Evolutionary conservation across 2,888 invertebrate species (phyloP).

Genomic region (Boloria selene): DNA sequence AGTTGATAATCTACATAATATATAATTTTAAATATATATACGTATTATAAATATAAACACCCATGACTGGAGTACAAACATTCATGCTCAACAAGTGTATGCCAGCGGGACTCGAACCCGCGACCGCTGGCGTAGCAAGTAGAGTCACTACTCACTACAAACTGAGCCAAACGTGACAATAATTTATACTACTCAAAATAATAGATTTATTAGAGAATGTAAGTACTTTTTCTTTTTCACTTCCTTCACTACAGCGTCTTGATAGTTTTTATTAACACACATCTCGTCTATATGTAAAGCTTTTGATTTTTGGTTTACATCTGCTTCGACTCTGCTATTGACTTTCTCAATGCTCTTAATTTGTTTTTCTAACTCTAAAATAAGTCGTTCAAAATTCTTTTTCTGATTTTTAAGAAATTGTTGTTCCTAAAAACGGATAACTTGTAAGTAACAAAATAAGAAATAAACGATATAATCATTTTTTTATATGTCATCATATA

Average conservation of each 20-base stretch:
- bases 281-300: slow-evolving; percentile 61
- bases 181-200: neutral
- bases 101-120: too few species aligned
- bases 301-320: slow-evolving; percentile 58
- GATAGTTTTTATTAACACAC: slow-evolving; percentile 45
- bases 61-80: too few species aligned
- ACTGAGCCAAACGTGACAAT: too few species aligned
- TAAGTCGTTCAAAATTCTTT: slow-evolving; percentile 60
- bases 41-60: too few species aligned
- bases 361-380: slow-evolving; percentile 54
- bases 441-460: too few species aligned
- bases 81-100: too few species aligned
- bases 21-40: too few species aligned
- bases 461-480: too few species aligned
- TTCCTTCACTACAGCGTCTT: slow-evolving; percentile 41
- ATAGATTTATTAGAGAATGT: neutral
- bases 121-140: too few species aligned
- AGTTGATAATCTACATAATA: too few species aligned
- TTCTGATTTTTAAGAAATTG: slow-evolving; percentile 63
- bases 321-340: slow-evolving; percentile 56
- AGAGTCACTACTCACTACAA: too few species aligned
- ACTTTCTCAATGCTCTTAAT: slow-evolving; percentile 53
- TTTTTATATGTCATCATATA: too few species aligned
- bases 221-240: slow-evolving; percentile 53
- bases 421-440: slow-evolving; percentile 54